A percentile compares a stretch with the other conserved stretches of the same genome.
These are phyloP conservation scores for Drosophila buzzatii DNA, from an alignment of 2,888 invertebrate species.

Conservation along the genomic window DNA sequence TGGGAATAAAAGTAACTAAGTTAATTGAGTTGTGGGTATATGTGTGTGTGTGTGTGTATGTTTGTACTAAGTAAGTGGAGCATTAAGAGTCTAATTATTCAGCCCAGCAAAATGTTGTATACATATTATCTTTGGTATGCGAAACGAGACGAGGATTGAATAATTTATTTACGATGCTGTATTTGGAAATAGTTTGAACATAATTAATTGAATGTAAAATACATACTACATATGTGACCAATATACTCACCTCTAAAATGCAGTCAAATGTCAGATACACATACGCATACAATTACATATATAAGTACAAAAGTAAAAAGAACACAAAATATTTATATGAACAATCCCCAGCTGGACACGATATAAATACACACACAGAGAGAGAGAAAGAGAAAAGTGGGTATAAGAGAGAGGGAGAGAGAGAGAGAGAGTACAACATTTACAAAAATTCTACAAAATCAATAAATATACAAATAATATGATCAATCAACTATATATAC, in stretches of 20 bases:
- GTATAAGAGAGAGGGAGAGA: conserved; percentile 24
- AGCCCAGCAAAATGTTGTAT: conserved; percentile 53
- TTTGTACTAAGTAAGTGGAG: conserved; percentile 17
- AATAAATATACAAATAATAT: conserved; percentile 15
- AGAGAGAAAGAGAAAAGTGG: conserved; percentile 19
- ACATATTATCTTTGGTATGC: conserved; percentile 56
- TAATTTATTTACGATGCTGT: conserved; percentile 26
- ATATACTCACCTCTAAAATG: conserved; percentile 50
- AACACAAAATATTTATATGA: conserved; percentile 27
- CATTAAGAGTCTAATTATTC: conserved; percentile 45
- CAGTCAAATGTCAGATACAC: conserved; percentile 31
- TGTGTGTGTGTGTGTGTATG: conserved; percentile 25
- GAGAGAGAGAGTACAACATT: conserved; percentile 46
- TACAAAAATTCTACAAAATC: conserved; percentile 35
- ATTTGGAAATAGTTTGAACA: conserved; percentile 11
- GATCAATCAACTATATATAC: conserved; percentile 57
- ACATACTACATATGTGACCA: neutral
- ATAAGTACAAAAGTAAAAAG: conserved; percentile 34
- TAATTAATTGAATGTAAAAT: neutral
- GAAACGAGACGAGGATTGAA: conserved; percentile 30
- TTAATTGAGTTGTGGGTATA: conserved; percentile 32
- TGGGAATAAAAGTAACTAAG: conserved; percentile 43
- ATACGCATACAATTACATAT: conserved; percentile 2
- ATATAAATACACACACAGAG: conserved; percentile 18
- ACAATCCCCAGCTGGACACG: conserved; percentile 35